phyloP scores from a whole-genome alignment of 2,113 vertebrate species.

The Aphyosemion australe region DNA sequence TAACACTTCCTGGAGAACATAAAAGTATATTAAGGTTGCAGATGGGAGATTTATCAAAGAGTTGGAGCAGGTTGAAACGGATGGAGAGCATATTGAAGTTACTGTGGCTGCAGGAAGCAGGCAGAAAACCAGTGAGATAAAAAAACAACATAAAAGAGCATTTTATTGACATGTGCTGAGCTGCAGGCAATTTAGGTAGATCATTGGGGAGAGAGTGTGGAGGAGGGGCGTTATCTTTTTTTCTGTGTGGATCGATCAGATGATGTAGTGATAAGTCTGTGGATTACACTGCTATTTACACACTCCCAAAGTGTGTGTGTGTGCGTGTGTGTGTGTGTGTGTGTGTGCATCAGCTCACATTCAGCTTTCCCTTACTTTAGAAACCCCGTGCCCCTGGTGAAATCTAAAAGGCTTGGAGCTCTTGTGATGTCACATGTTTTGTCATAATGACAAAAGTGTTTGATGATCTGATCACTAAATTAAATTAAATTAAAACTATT shows the following conservation, averaged over 20 bases:
- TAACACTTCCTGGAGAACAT: neutral
- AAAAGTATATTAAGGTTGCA: constrained; percentile 1
- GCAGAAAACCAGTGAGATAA: constrained; percentile 38
- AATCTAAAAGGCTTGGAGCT: too few relatives aligned
- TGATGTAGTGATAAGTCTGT: constrained; percentile 73
- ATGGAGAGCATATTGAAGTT: constrained; percentile 45
- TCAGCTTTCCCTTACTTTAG: constrained; percentile 1
- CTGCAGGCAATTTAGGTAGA: constrained; percentile 66
- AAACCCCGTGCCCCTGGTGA: neutral
- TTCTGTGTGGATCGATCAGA: constrained; percentile 74
- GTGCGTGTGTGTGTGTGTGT: too few relatives aligned
- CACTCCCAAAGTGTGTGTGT: constrained; percentile 45
- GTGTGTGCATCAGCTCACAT: constrained; percentile 19
- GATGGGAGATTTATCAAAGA: constrained; percentile 4
- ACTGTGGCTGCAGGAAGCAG: constrained; percentile 37
- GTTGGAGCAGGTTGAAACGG: constrained; percentile 17
- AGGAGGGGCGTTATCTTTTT: constrained; percentile 56
- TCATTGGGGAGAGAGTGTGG: constrained; percentile 26
- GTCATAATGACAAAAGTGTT: too few relatives aligned
- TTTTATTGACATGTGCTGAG: constrained; percentile 63
- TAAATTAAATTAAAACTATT: too few relatives aligned
- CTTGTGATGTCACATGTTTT: too few relatives aligned
- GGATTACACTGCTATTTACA: constrained; percentile 70
- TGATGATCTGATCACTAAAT: too few relatives aligned
- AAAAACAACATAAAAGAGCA: constrained; percentile 38